These are phyloP conservation scores for Trichoplax adhaerens DNA, from an alignment of 37 sponge, comb jelly and placozoan species.

Conservation along the genomic window DNA sequence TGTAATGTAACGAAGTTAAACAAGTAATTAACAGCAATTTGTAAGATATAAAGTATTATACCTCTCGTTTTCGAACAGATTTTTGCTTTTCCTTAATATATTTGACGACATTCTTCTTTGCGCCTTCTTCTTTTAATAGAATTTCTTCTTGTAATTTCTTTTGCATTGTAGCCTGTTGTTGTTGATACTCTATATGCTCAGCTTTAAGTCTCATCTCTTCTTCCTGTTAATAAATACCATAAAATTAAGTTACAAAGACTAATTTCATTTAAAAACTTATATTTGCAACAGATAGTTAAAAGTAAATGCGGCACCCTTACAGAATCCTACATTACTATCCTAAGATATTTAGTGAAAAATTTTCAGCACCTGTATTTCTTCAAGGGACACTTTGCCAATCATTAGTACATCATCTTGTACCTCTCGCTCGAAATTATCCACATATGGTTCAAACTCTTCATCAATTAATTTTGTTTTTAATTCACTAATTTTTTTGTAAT, in stretches of 20 bases:
- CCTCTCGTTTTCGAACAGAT: conserved; percentile 14
- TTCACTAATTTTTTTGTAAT: too few relatives aligned
- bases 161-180: conserved; percentile 15
- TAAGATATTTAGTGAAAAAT: too few relatives aligned
- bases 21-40: neutral
- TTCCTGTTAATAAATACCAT: conserved; percentile 2
- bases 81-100: conserved; percentile 14
- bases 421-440: conserved; percentile 15
- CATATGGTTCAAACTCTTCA: conserved; percentile 1
- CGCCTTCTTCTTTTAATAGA: conserved; percentile 3
- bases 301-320: too few relatives aligned
- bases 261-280: too few relatives aligned
- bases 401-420: conserved; percentile 24
- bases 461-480: too few relatives aligned
- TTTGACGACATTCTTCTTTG: conserved; percentile 14
- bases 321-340: too few relatives aligned
- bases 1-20: neutral
- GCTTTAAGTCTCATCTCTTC: conserved; percentile 23
- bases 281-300: too few relatives aligned
- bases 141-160: conserved; percentile 8
- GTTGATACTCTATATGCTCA: conserved; percentile 21
- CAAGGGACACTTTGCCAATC: conserved; percentile 26
- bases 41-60: neutral
- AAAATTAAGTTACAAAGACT: neutral
- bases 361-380: conserved; percentile 16